Conservation (phyloP, 1,140 invertebrate species). For the Apolygus lucorum region DNA sequence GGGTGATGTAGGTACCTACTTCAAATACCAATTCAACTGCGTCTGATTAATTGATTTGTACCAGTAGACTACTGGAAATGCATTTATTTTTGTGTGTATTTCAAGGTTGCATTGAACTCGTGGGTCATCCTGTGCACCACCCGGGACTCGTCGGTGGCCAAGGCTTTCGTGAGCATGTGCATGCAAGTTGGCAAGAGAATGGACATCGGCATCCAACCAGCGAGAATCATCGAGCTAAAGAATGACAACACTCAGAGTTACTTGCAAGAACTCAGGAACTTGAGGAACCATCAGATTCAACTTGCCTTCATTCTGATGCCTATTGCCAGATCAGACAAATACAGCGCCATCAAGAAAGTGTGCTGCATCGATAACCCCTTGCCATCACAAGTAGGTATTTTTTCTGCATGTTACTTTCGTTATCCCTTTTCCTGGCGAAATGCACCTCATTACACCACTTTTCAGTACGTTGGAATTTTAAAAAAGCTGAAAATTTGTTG, state of each 20-base stretch:
- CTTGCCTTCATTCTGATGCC: conserved; percentile 73
- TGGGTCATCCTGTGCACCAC: conserved; percentile 61
- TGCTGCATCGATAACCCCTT: conserved; percentile 73
- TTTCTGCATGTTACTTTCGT: too few species aligned
- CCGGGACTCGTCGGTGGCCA: conserved; percentile 48
- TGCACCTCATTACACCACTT: too few species aligned
- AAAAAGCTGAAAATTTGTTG: too few species aligned
- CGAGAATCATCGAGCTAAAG: conserved; percentile 43
- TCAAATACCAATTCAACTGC: too few species aligned
- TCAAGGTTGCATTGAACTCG: conserved; percentile 45
- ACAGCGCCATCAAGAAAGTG: conserved; percentile 77
- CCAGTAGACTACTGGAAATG: too few species aligned
- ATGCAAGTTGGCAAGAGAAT: conserved; percentile 48
- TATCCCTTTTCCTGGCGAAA: too few species aligned
- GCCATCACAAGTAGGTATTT: conserved; percentile 59
- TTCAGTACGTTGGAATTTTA: too few species aligned
- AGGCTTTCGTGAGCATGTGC: conserved; percentile 54
- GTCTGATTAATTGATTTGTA: too few species aligned
- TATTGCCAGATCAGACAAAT: conserved; percentile 70
- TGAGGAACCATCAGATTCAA: conserved; percentile 45
- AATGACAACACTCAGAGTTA: conserved; percentile 49
- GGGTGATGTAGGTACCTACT: too few species aligned
- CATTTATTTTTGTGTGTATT: too few species aligned
- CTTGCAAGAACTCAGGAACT: conserved; percentile 44
- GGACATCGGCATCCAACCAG: conserved; percentile 52